Percentiles rank a stretch among this genome's conserved stretches.
Conservation (phyloP, 2,797 vertebrate species). For the Steatocranus sp. region DNA sequence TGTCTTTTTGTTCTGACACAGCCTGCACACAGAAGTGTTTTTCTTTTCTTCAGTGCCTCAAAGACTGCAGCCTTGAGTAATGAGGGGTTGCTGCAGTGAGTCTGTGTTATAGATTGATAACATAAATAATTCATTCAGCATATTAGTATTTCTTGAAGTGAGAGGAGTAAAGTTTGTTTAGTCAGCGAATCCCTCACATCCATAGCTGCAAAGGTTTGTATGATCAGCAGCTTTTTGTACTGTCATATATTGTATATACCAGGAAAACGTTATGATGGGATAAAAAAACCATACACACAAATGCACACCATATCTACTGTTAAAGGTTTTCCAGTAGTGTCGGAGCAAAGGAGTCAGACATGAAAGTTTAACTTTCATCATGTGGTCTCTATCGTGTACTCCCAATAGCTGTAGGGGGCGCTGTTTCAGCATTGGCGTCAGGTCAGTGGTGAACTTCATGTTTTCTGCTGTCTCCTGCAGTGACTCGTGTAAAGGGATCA, state of each 20-base stretch:
- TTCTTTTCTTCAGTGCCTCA: neutral
- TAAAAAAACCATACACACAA: neutral
- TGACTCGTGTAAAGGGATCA: neutral
- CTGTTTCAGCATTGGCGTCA: neutral
- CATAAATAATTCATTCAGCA: neutral
- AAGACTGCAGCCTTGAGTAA: neutral
- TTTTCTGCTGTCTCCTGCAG: neutral
- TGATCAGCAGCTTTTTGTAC: neutral
- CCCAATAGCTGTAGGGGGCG: neutral
- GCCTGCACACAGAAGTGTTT: neutral
- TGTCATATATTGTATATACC: neutral
- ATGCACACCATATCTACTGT: neutral
- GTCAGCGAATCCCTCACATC: neutral
- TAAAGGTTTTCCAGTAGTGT: rapidly evolving
- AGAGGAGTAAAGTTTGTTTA: neutral
- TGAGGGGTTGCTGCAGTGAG: neutral
- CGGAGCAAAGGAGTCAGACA: neutral
- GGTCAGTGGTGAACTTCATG: neutral
- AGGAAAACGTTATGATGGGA: neutral
- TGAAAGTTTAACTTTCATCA: neutral
- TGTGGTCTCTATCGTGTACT: neutral
- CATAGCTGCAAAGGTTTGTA: neutral
- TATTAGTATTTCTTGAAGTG: neutral
- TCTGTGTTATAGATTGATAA: neutral
- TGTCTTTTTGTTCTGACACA: neutral